Base-by-base conservation (phyloP, 2,888 invertebrate species). In the Tubulanus polymorphus region DNA sequence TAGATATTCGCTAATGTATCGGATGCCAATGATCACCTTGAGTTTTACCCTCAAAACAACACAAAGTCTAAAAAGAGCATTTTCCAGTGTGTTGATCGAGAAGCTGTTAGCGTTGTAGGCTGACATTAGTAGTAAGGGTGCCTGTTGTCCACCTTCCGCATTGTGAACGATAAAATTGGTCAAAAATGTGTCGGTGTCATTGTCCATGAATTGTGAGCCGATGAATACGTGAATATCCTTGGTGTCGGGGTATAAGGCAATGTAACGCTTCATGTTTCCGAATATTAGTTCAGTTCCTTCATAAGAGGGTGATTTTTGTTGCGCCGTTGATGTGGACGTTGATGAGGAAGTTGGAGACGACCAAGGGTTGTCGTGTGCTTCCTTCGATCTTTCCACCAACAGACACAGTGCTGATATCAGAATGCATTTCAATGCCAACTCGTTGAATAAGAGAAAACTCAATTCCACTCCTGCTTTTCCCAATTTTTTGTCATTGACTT, bases 11-110 rank as follows among this genome's bases (percentile, higher is more conserved):
- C 6, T 41, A 15, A 41, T 15, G 41, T 41, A 41, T 41, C 41
- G 5, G 6, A 41, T 41, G 5, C 41, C 41, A 15, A 41, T 41
- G 15, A 41, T 41, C 18, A 41, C 15, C 23, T 41, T 15, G 3
- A 15, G 5, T 41, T 41, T 41, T 15, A 41, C 41, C 18, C 41
- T 5, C 41, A 41, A 23, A 41, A 41, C 15, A 5, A 41, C 41
- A 15, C 41, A 41, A 15, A 41, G 41, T 41, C 41, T 41, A 15
- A 41, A 41, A 20, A 41, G 41, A 15, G 41, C 41, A 41, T 41
- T 41, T 41, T 41, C 41, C 6, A 41, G 15, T 23, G 41, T 8
- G 5, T 41, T 15, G 41, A 41, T 41, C 15, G 41, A 20, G 5
- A 41, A 15, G 3, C 20, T 8, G 3, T 41, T 5, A 8, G 41